Evolutionary conservation across 2,113 vertebrate genomes (phyloP).

Genomic region (Microtus pennsylvanicus): DNA sequence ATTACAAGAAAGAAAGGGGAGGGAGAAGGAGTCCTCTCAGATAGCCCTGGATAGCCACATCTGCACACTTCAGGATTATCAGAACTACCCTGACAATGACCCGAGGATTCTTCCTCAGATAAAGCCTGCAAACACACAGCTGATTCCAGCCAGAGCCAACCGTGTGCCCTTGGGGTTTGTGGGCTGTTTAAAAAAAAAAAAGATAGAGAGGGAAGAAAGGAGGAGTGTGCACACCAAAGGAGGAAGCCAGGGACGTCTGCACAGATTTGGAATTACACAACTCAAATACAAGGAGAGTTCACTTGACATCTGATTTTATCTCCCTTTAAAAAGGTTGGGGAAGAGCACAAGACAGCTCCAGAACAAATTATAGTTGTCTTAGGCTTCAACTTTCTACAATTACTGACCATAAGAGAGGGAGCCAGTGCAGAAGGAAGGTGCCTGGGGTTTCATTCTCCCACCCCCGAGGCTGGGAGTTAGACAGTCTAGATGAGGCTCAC

Average conservation of each 20-base stretch:
- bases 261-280: not conserved
- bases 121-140: conserved; percentile 52
- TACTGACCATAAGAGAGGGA: not conserved
- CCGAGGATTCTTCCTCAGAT: conserved; percentile 62
- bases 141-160: conserved; percentile 61
- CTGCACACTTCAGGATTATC: conserved; percentile 54
- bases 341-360: not conserved
- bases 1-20: not conserved
- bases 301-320: conserved; percentile 7
- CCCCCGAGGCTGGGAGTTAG: not conserved
- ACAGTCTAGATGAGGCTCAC: not conserved
- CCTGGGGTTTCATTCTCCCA: not conserved
- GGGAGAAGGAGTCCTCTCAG: not conserved
- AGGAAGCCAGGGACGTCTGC: not conserved
- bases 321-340: conserved; percentile 27
- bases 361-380: not conserved
- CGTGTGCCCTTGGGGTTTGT: conserved; percentile 67
- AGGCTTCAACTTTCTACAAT: not conserved
- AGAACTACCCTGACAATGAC: conserved; percentile 77
- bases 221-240: not conserved
- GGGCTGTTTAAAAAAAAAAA: not conserved
- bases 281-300: not conserved
- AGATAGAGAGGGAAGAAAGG: too few relatives aligned
- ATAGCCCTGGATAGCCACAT: conserved; percentile 47
- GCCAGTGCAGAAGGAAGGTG: not conserved